Evolutionary conservation across 2,888 invertebrate species (phyloP), one percentile per base, ranked within the genome.

Genomic region (Ectemnius continuus): DNA sequence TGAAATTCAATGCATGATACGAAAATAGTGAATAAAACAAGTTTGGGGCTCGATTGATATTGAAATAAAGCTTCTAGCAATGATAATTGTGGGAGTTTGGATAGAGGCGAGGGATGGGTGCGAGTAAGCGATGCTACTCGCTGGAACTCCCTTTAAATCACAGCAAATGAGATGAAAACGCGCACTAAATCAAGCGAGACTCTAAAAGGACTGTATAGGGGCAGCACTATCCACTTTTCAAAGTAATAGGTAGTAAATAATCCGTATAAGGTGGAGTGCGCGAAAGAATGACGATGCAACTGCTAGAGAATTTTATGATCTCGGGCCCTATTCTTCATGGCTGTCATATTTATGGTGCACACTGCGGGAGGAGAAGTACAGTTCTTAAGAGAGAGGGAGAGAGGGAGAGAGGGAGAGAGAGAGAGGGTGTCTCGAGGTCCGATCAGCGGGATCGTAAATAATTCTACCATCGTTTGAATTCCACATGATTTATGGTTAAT

Each of bases 401-500:
- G 20, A 20, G 20, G 2, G 2, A 20, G 20, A 20, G 20, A 20
- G 20, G 2, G 1, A 2, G 20, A 20, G 20, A 20, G 20, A 23
- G 23, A 23, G 23, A 23, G 23, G 23, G 23, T 23, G 23, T 23
- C 23, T 23, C 23, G 23, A 23, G 23, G 23, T 23, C 67, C 65
- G 79, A 75, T 80, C 81, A 62, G 60, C 64, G 58, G 48, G 46
- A 36, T 57, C 72, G 63, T 81, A 80, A 80, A 80, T 80, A 79
- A 79, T 80, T 76, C 75, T 47, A 47, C 59, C 70, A 67, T 71
- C 79, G 70, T 52, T 70, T 78, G 69, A 78, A 81, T 81, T 78
- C 80, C 28, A 59, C 58, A 71, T 81, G 81, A 80, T 80, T 80
- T 81, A 80, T 73, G 58, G 75, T 75, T 81, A 78, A 81, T 80